These are phyloP conservation scores for Benitochromis conjunctus DNA, from an alignment of 2,113 vertebrate species.

Conservation along the genomic window DNA sequence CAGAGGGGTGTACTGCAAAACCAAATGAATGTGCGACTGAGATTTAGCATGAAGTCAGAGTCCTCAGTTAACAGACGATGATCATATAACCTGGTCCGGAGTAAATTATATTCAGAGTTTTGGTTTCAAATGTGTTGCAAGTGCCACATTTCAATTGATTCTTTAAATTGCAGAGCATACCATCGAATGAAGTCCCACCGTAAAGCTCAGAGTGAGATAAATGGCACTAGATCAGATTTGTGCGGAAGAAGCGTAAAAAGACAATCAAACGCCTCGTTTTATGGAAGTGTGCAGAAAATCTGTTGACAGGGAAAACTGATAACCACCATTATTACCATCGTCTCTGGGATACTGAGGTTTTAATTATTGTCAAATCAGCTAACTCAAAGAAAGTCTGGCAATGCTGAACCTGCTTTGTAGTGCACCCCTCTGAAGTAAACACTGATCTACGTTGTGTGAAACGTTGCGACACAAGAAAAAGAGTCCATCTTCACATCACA, in stretches of 20 bases:
- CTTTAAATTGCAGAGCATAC: fast-evolving
- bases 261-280: background rate
- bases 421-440: background rate
- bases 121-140: background rate
- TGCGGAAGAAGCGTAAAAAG: background rate
- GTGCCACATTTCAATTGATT: background rate
- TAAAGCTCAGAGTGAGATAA: fast-evolving
- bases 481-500: background rate
- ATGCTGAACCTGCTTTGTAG: fast-evolving
- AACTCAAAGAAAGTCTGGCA: background rate
- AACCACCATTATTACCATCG: fast-evolving
- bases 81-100: background rate
- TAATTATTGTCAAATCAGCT: background rate
- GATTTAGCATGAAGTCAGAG: background rate
- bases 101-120: background rate
- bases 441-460: background rate
- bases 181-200: fast-evolving
- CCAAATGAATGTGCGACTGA: fast-evolving
- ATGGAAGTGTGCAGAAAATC: background rate
- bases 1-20: background rate
- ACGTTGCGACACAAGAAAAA: background rate
- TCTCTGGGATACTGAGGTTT: fast-evolving
- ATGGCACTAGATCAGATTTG: background rate
- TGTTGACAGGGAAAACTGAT: background rate
- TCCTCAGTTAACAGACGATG: background rate